Conservation (phyloP, 2,888 invertebrate genomes). For the Cenopis cana region DNA sequence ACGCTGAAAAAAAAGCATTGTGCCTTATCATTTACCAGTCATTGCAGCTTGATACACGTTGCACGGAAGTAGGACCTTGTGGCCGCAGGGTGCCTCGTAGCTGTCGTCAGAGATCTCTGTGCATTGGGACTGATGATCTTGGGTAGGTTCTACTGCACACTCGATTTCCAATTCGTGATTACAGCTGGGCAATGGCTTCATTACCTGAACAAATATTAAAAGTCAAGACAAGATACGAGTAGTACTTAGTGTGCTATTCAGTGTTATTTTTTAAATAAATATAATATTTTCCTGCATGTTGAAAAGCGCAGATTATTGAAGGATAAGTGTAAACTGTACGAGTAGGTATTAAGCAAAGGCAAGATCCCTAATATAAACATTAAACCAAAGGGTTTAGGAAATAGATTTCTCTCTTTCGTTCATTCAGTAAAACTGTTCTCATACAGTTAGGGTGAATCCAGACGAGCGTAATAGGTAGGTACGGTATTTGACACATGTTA, state of each 20-base stretch:
- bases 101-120: conserved; percentile 53
- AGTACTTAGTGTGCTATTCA: too few species aligned
- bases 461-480: too few species aligned
- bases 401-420: too few species aligned
- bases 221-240: background rate
- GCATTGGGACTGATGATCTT: conserved; percentile 59
- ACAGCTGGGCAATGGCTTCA: conserved; percentile 72
- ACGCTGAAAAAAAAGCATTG: background rate
- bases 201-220: conserved; percentile 64
- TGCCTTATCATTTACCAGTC: conserved; percentile 20
- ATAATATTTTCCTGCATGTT: background rate
- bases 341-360: too few species aligned
- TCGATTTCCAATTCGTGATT: conserved; percentile 67
- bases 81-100: conserved; percentile 77
- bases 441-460: too few species aligned
- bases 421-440: too few species aligned
- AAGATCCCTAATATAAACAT: too few species aligned
- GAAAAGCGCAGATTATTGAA: background rate
- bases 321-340: background rate
- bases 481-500: too few species aligned
- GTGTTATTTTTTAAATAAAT: background rate
- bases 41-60: conserved; percentile 48
- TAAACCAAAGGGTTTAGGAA: too few species aligned
- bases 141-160: conserved; percentile 67
- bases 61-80: conserved; percentile 73